phyloP scores from a whole-genome alignment of 1,140 invertebrate genomes.

The Phenacoccus solenopsis region DNA sequence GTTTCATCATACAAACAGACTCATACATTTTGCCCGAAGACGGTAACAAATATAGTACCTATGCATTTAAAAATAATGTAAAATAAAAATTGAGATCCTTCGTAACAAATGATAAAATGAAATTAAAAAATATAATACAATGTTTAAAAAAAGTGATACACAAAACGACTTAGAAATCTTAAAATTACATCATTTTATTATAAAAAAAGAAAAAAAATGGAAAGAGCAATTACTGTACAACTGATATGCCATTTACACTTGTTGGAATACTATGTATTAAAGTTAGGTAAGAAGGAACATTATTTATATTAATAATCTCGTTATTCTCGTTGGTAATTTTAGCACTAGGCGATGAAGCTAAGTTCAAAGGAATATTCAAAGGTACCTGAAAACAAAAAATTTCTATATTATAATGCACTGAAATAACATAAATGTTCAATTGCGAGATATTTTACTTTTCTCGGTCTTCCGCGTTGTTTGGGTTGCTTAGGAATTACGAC shows the following conservation, averaged over 20 bases:
- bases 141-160: too few species aligned
- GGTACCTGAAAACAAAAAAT: conserved; percentile 4
- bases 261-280: not conserved
- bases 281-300: conserved; percentile 1
- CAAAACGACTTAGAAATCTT: too few species aligned
- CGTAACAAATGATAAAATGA: too few species aligned
- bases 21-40: too few species aligned
- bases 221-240: not conserved
- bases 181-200: too few species aligned
- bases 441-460: conserved; percentile 23
- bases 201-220: not conserved
- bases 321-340: not conserved
- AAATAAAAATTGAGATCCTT: too few species aligned
- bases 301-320: not conserved
- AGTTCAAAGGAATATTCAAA: not conserved
- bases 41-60: too few species aligned
- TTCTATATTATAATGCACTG: not conserved
- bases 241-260: not conserved
- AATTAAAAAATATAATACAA: too few species aligned
- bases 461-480: conserved; percentile 26
- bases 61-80: too few species aligned
- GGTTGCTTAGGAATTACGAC: conserved; percentile 9
- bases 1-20: too few species aligned
- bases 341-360: not conserved
- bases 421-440: not conserved